Evolutionary conservation across 2,113 vertebrate species (phyloP).

Genomic region (Ramphastos sulfuratus): DNA sequence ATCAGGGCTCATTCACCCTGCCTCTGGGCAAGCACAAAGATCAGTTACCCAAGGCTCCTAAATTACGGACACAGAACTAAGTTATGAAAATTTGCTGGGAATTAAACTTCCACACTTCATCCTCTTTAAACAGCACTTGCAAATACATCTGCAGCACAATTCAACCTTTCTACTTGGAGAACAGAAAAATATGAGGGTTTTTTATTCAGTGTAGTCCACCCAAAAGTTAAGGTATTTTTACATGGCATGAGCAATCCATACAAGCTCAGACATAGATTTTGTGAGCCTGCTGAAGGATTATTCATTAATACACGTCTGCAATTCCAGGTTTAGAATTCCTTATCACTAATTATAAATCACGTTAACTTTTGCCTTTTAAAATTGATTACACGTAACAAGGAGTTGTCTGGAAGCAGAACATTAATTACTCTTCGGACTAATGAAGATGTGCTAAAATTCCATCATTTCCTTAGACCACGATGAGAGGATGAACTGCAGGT

Average conservation of each 20-base stretch:
- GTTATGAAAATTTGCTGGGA: conserved; percentile 44
- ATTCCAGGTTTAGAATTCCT: conserved; percentile 51
- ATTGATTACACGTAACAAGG: conserved; percentile 6
- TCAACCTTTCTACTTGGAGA: not conserved
- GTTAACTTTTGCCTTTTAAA: conserved; percentile 67
- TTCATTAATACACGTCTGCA: conserved; percentile 36
- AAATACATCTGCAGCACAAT: not conserved
- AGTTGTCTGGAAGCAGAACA: conserved; percentile 44
- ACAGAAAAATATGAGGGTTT: not conserved
- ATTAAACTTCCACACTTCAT: not conserved
- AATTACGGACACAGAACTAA: conserved; percentile 31
- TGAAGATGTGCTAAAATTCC: conserved; percentile 37
- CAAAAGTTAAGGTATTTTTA: conserved; percentile 7
- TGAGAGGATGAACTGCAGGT: not conserved
- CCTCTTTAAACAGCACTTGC: conserved; percentile 2
- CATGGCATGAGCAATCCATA: not conserved
- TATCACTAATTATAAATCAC: conserved; percentile 42
- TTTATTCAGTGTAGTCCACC: conserved; percentile 22
- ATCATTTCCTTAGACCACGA: not conserved
- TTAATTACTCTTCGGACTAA: conserved; percentile 34
- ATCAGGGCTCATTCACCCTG: conserved; percentile 9
- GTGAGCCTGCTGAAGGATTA: conserved; percentile 32
- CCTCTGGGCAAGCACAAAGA: not conserved
- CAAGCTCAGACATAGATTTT: not conserved
- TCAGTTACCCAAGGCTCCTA: conserved; percentile 12